These are phyloP conservation scores for Oncorhynchus gorbuscha DNA, from an alignment of 2,113 vertebrate genomes.

Conservation along the genomic window DNA sequence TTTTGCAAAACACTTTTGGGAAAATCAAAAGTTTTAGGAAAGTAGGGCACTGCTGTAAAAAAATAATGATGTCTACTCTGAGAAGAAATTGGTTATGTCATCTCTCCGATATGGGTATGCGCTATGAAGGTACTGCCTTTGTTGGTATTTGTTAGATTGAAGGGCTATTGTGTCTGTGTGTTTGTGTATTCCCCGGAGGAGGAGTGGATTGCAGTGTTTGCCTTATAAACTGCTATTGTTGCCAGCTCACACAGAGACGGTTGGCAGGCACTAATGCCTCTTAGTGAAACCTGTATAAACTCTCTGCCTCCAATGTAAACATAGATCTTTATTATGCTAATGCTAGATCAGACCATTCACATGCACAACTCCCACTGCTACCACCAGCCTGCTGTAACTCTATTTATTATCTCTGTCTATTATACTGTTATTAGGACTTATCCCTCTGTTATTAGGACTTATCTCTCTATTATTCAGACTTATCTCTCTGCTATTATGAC, in stretches of 20 bases:
- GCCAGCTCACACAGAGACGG: slow-evolving; percentile 41
- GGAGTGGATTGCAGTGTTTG: slow-evolving; percentile 38
- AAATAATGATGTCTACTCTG: not conserved
- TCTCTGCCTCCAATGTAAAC: slow-evolving; percentile 48
- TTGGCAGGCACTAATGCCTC: slow-evolving; percentile 48
- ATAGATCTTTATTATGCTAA: not conserved
- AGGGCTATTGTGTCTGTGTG: not conserved
- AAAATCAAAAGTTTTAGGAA: not conserved
- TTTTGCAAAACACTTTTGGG: not conserved
- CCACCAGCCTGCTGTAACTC: not conserved
- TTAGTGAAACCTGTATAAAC: slow-evolving; percentile 43
- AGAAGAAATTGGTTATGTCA: slow-evolving; percentile 5
- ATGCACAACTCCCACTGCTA: not conserved
- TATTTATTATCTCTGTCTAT: not conserved
- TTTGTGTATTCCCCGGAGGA: slow-evolving; percentile 18
- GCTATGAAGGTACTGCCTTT: not conserved
- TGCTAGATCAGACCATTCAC: too few species aligned
- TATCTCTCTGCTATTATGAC: too few species aligned
- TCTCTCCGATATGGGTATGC: not conserved
- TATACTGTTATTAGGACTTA: not conserved
- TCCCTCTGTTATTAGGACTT: not conserved
- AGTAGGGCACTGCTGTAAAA: not conserved
- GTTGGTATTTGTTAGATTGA: not conserved
- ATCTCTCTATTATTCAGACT: not conserved
- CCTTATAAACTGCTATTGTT: slow-evolving; percentile 34